Conservation (phyloP, 2,797 vertebrate genomes). For the Pangasius macronema region DNA sequence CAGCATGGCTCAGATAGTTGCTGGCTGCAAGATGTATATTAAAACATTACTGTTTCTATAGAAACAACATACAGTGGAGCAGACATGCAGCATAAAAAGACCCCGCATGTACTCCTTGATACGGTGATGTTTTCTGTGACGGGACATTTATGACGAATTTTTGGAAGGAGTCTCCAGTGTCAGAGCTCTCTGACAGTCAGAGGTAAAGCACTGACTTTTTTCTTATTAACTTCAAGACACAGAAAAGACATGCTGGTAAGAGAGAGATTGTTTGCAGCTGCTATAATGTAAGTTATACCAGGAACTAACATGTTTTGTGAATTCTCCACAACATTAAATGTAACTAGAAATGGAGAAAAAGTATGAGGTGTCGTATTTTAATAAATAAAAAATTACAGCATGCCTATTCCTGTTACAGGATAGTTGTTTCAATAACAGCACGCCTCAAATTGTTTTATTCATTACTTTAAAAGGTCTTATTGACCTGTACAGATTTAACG, state of each 20-base stretch:
- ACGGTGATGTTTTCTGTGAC: background rate
- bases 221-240: background rate
- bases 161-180: background rate
- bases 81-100: background rate
- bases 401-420: background rate
- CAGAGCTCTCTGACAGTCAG: background rate
- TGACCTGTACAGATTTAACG: background rate
- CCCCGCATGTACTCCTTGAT: background rate
- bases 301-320: background rate
- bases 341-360: background rate
- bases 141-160: background rate
- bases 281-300: background rate
- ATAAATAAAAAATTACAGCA: background rate
- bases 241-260: background rate
- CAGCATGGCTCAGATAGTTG: background rate
- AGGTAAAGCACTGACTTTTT: background rate
- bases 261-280: background rate
- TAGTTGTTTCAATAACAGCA: background rate
- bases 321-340: background rate
- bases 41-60: background rate
- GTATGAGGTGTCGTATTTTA: background rate
- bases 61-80: background rate
- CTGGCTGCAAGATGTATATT: background rate
- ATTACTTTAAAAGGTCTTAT: background rate
- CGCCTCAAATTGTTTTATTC: background rate